phyloP scores from a whole-genome alignment of 2,797 vertebrate genomes.

The Crax fasciolata region DNA sequence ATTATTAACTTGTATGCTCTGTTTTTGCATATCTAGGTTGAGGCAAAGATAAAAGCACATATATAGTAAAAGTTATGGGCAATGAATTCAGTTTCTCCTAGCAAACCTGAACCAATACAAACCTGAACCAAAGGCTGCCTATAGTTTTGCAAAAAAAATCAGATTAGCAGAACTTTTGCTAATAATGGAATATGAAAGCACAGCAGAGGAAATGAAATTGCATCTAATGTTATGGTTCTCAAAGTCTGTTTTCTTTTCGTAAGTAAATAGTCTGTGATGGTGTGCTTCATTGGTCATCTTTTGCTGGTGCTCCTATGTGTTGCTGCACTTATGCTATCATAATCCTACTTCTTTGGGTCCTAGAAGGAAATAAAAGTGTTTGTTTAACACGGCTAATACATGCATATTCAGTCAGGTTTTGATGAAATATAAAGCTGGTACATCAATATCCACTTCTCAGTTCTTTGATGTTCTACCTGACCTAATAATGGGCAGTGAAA shows the following conservation, averaged over 20 bases:
- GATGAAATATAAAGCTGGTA: neutral
- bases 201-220: neutral
- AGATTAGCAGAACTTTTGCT: neutral
- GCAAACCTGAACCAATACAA: fast-evolving
- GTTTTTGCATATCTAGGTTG: neutral
- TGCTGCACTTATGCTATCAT: neutral
- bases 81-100: neutral
- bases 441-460: neutral
- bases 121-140: neutral
- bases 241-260: neutral
- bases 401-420: neutral
- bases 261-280: neutral
- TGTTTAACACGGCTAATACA: neutral
- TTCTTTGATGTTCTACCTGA: neutral
- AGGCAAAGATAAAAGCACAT: neutral
- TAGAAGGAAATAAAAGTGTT: neutral
- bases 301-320: neutral
- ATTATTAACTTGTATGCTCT: neutral
- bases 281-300: neutral
- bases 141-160: neutral
- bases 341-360: neutral
- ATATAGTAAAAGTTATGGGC: neutral
- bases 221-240: neutral
- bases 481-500: neutral
- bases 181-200: neutral